phyloP scores from a whole-genome alignment of 2,113 vertebrate species.

The Xiphophorus maculatus region DNA sequence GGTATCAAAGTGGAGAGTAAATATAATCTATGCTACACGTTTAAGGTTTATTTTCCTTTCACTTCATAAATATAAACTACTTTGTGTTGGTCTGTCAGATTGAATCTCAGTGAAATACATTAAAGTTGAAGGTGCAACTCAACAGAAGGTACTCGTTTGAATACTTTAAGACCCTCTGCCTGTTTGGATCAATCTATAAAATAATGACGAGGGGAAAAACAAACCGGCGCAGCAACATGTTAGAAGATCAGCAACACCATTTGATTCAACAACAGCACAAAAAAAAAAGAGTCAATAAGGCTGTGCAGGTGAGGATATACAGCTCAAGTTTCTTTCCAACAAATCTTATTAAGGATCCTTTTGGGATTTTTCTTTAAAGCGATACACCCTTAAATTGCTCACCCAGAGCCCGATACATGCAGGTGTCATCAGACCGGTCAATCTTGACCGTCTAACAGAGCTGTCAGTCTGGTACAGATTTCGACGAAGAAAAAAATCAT shows the following conservation, averaged over 20 bases:
- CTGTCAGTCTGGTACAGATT: constrained; percentile 4
- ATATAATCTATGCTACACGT: no score
- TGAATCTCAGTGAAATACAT: no score
- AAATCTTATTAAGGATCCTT: constrained; percentile 19
- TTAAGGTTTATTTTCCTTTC: no score
- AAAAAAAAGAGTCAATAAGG: background rate
- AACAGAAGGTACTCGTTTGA: no score
- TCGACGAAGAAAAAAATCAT: background rate
- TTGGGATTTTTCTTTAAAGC: background rate
- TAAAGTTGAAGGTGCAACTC: no score
- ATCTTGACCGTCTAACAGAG: constrained; percentile 12
- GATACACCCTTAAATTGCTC: constrained; percentile 17
- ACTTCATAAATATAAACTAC: no score
- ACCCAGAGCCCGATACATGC: background rate
- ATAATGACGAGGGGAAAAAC: no score
- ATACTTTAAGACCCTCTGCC: no score
- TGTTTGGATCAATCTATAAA: no score
- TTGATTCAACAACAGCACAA: constrained; percentile 1
- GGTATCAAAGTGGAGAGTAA: no score
- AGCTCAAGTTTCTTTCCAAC: constrained; percentile 11
- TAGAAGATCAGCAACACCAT: no score
- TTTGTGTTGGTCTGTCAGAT: no score
- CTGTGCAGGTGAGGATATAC: background rate
- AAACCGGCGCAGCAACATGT: background rate
- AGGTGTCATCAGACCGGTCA: constrained; percentile 7